phyloP scores from a whole-genome alignment of 2,797 vertebrate genomes.

The Meda fulgida region DNA sequence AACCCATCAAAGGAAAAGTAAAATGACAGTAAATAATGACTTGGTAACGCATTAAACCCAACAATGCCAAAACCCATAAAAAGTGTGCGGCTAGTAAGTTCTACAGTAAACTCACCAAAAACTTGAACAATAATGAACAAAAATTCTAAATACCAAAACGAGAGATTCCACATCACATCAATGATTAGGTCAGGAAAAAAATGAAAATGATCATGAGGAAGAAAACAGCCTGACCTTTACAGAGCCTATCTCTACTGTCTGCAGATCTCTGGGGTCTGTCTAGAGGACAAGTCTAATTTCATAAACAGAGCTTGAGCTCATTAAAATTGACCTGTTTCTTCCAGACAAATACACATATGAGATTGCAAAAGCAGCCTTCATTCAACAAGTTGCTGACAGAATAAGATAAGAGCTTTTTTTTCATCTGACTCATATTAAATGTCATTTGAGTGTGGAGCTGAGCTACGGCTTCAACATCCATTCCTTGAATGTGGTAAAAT shows the following conservation, averaged over 20 bases:
- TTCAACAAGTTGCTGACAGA: neutral
- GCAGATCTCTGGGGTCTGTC: conserved; percentile 52
- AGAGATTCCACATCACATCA: conserved; percentile 45
- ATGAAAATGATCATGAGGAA: conserved; percentile 44
- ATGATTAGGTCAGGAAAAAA: conserved; percentile 23
- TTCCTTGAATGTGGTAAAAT: neutral
- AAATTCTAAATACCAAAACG: conserved; percentile 21
- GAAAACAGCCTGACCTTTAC: conserved; percentile 63
- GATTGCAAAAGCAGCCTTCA: neutral
- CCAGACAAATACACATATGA: conserved; percentile 44
- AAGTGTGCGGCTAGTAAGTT: neutral
- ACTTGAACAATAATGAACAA: neutral
- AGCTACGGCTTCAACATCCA: neutral
- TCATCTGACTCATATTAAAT: conserved; percentile 9
- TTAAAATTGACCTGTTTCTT: conserved; percentile 55
- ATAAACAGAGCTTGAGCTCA: conserved; percentile 51
- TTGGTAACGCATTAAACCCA: neutral
- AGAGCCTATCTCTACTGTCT: conserved; percentile 39
- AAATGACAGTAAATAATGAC: neutral
- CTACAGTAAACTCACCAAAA: neutral
- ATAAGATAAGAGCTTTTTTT: conserved; percentile 3
- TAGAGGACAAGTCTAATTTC: conserved; percentile 52
- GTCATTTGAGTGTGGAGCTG: conserved; percentile 3
- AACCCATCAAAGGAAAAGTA: neutral
- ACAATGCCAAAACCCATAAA: neutral